Evolutionary conservation across 2,888 invertebrate genomes (phyloP).

Genomic region (Osedax fenrisi): DNA sequence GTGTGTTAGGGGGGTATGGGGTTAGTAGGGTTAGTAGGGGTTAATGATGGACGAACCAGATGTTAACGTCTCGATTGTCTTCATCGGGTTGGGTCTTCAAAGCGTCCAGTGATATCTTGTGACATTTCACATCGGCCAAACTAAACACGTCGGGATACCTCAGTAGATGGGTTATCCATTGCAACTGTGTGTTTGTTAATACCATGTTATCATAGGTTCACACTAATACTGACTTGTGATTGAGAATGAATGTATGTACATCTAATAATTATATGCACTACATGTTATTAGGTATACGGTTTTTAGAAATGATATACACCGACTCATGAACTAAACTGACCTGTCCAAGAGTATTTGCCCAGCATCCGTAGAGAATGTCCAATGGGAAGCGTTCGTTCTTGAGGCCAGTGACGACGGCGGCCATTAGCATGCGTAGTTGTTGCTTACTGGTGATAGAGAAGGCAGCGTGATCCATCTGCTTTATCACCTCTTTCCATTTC

Average conservation of each 20-base stretch:
- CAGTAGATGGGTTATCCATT: slow-evolving; percentile 70
- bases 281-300: no score
- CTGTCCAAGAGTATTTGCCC: slow-evolving; percentile 83
- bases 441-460: slow-evolving; percentile 61
- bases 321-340: no score
- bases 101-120: slow-evolving; percentile 72
- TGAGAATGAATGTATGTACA: no score
- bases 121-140: slow-evolving; percentile 79
- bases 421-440: slow-evolving; percentile 69
- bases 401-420: slow-evolving; percentile 65
- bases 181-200: slow-evolving; percentile 54
- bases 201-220: not conserved
- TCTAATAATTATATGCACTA: no score
- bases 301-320: no score
- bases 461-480: slow-evolving; percentile 78
- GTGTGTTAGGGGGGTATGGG: no score
- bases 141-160: slow-evolving; percentile 85
- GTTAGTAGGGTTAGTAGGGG: no score
- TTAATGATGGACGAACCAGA: slow-evolving; percentile 59
- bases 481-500: slow-evolving; percentile 81
- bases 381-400: slow-evolving; percentile 58
- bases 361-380: slow-evolving; percentile 66
- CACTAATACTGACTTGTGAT: no score
- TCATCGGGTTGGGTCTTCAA: slow-evolving; percentile 86
- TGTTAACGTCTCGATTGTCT: slow-evolving; percentile 79